phyloP scores from a whole-genome alignment of 2,888 invertebrate species.

The Nymphalis urticae region DNA sequence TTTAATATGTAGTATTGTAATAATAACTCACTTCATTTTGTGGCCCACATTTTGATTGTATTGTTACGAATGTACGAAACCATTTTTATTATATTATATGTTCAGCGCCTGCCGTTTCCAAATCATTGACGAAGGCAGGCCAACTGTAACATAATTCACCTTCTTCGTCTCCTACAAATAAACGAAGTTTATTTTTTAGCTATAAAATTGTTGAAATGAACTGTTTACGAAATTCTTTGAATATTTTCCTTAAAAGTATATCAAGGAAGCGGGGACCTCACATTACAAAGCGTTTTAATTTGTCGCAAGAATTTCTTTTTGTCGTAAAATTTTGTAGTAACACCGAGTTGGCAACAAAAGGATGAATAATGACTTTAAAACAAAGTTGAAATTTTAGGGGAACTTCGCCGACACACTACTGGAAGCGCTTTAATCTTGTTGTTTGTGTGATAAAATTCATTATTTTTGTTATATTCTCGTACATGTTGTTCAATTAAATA shows the following conservation, averaged over 20 bases:
- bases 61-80: too few species aligned
- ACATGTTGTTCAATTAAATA: constrained; percentile 9
- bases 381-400: constrained; percentile 74
- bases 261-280: constrained; percentile 45
- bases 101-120: too few species aligned
- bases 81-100: too few species aligned
- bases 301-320: constrained; percentile 72
- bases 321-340: constrained; percentile 72
- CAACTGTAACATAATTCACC: too few species aligned
- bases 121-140: too few species aligned
- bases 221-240: constrained; percentile 22
- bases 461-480: constrained; percentile 21
- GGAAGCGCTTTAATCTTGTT: constrained; percentile 39
- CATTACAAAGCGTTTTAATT: constrained; percentile 72
- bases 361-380: constrained; percentile 78
- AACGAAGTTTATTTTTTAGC: neutral
- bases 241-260: constrained; percentile 41
- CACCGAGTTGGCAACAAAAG: constrained; percentile 72
- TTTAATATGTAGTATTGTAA: too few species aligned
- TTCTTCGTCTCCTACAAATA: too few species aligned
- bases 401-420: constrained; percentile 62
- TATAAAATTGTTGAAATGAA: constrained; percentile 8
- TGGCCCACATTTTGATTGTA: too few species aligned
- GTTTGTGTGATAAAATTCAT: constrained; percentile 33
- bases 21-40: too few species aligned